Evolutionary conservation across 2,113 vertebrate genomes (phyloP), one percentile per base, ranked within the genome.

Genomic region (Blennius ocellaris): DNA sequence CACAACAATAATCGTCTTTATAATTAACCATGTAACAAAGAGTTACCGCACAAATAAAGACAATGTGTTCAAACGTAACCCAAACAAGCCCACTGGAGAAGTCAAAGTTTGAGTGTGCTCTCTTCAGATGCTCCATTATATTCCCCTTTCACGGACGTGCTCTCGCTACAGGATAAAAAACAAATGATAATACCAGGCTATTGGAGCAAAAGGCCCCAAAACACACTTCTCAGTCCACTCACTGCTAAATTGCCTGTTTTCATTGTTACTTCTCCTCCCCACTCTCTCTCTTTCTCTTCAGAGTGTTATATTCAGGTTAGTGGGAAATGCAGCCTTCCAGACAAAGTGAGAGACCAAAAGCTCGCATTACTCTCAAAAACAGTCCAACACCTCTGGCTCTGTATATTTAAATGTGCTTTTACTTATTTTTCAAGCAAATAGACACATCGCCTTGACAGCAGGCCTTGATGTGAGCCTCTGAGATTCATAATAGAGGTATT

Each of bases 61-160:
- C 30, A 48, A 44, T 45, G 12, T 51, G 49, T 15, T 15, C 1
- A 41, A 60, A 59, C 50, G 47, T 47, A 78, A 58, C 7, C 15
- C 58, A 61, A 43, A 6, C 44, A 43, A 45, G 21, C 54, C 62
- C 56, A 71, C 52, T 58, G 69, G 52, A 67, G 59, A 41, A 55
- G 79, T 72, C 75, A 73, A 58, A 47, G 75, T 76, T 79, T 47
- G 75, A 73, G 67, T 76, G 54, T 65, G 71, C 21, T 39, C 68
- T 69, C 63, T 65, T 76, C 59, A 76, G 68, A 69, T 5, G 12
- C 67, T 73, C 56, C 45, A 82, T 85, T 73, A 73, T 76, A 53
- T 68, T 76, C 53, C 44, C 71, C 60, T 82, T 69, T 79, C 62
- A 81, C n/a, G 9, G 47, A 54, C 56, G 12, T 30, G 59, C 62